A percentile compares a stretch with the other conserved stretches of the same genome.
Evolutionary conservation across 2,888 invertebrate genomes (phyloP).

Genomic region (Cylloceria caligata): DNA sequence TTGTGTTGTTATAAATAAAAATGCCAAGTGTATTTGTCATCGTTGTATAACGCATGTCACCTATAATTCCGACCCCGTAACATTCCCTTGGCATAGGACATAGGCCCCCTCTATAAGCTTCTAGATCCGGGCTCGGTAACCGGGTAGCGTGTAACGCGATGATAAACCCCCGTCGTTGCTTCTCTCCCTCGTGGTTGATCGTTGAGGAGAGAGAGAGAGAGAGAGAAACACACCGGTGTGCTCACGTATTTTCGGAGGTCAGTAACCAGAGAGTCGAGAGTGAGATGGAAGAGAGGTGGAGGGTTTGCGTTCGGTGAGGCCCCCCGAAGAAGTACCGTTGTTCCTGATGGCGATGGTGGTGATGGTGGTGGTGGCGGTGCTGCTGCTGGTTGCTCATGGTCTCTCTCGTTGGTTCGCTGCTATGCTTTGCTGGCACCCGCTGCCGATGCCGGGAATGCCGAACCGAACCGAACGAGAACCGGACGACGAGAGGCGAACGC

Average conservation of each 20-base stretch:
- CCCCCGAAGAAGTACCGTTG: slow-evolving; percentile 82
- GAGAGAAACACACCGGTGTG: slow-evolving; percentile 9
- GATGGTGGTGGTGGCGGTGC: slow-evolving; percentile 1
- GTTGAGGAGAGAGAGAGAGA: slow-evolving; percentile 26
- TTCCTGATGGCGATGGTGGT: slow-evolving; percentile 73
- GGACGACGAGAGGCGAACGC: slow-evolving; percentile 62
- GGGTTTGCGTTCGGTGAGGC: slow-evolving; percentile 68
- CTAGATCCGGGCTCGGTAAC: slow-evolving; percentile 3
- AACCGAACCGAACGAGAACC: slow-evolving; percentile 68
- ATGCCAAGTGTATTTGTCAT: too few relatives aligned
- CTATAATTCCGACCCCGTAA: not conserved
- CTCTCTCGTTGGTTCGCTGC: not conserved
- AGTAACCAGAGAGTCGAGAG: slow-evolving; percentile 82
- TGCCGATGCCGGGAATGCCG: slow-evolving; percentile 70
- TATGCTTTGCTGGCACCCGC: slow-evolving; percentile 30
- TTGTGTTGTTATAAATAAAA: too few relatives aligned
- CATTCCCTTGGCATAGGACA: not conserved
- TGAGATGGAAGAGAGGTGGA: slow-evolving; percentile 73
- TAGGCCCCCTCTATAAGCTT: not conserved
- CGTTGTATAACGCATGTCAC: not conserved
- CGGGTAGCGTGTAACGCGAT: not conserved
- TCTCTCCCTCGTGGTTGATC: slow-evolving; percentile 8
- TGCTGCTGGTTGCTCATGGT: slow-evolving; percentile 15
- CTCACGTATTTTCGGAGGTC: slow-evolving; percentile 83
- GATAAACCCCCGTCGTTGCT: not conserved